A percentile compares a stretch with the other conserved stretches of the same genome.
Conservation (phyloP, 2,113 vertebrate species). For the Dendropsophus ebraccatus region DNA sequence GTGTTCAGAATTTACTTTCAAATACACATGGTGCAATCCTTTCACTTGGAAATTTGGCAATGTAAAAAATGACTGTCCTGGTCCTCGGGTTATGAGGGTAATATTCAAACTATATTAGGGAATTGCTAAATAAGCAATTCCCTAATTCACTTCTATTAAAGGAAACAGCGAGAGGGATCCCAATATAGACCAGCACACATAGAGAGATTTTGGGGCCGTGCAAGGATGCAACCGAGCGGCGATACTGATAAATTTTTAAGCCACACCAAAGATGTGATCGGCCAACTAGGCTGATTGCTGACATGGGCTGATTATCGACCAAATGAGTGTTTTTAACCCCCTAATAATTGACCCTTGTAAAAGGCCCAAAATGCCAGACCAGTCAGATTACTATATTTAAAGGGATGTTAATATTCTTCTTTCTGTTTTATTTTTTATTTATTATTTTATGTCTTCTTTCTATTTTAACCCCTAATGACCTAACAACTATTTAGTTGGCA, state of each 20-base stretch:
- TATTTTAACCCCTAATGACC: no score
- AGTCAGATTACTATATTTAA: not conserved
- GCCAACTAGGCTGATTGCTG: no score
- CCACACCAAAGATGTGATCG: no score
- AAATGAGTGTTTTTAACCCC: no score
- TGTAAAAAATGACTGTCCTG: not conserved
- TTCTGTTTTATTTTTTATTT: no score
- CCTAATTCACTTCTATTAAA: not conserved
- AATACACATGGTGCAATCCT: not conserved
- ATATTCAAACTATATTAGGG: not conserved
- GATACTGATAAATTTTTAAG: no score
- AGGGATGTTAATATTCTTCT: no score
- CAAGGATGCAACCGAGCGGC: no score
- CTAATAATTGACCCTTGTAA: no score
- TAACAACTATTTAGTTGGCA: no score
- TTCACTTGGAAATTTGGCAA: not conserved
- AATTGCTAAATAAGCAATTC: not conserved
- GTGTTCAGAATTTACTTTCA: not conserved
- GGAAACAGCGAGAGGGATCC: not conserved
- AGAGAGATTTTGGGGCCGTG: not conserved
- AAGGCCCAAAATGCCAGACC: not conserved
- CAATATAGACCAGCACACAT: not conserved
- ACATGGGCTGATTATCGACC: no score
- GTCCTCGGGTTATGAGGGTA: not conserved
- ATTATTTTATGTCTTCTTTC: no score